Evolutionary conservation across 2,888 invertebrate genomes (phyloP), one percentile per base, ranked within the genome.

Genomic region (Mesorhabditis sp.): DNA sequence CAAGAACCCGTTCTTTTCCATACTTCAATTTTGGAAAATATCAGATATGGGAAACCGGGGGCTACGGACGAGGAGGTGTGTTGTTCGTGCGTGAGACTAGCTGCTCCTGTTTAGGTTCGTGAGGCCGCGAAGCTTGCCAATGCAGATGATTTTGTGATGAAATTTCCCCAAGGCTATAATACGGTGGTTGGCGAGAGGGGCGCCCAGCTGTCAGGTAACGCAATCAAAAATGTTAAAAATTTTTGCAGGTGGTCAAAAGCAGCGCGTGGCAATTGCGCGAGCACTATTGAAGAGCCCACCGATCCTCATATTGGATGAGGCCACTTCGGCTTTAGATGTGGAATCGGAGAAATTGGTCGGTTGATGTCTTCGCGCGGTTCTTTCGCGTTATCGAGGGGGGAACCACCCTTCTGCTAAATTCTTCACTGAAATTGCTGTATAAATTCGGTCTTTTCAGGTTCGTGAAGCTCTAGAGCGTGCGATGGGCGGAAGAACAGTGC

Each of bases 201-300:
- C 44, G 72, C 76, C 10, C 78, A 76, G 65, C 70, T 78, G 15
- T 78, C 76, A 4, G 77, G 76, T 58, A 63, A 28, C 7, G 10
- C 58, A 50, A n/a, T 50, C 58, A n/a, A 13, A 50, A 13, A 50
- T 13, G n/a, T 50, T 13, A 13, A 10, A 50, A 50, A n/a, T 50
- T n/a, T 50, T 50, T 50, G 7, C 7, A 50, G 58, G 58, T 50
- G 96, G 96, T 0, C 95, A 83, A 64, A 80, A 81, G 67, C 82
- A 96, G 86, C 89, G 96, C 76, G 92, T 96, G 74, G 95, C 95
- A 0, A 95, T 97, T 74, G 96, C 96, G 0, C 88, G 96, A 70
- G 96, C 96, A 0, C 89, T 96, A 62, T 87, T 97, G 0, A 96
- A 69, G 63, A 66, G 79, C 70, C 70, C 72, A 1, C 69, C 66